Evolutionary conservation across 1,140 invertebrate genomes (phyloP), one percentile per base, ranked within the genome.

Genomic region (Calliphora vicina): DNA sequence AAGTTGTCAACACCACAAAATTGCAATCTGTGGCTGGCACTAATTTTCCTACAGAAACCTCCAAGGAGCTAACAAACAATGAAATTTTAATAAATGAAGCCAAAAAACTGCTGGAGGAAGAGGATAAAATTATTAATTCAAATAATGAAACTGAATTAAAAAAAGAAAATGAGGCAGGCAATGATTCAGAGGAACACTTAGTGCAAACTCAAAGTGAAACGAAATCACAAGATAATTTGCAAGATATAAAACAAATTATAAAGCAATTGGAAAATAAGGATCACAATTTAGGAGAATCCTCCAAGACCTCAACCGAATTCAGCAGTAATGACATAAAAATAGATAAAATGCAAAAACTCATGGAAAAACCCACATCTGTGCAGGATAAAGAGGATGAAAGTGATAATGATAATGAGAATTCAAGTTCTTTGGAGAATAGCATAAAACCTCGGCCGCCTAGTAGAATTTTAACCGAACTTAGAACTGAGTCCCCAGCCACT

Each of bases 41-140:
- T 1, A n/a, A 23, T 67, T 67, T 67, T 25, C 8, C 17, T 67
- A 6, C 20, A 2, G 61, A 67, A 67, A 6, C n/a, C 9, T 67
- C 61, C n/a, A 67, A 67, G n/a, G 61, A 67, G 25, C 25, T 67
- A 23, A 23, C 61, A 4, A 67, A 67, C 61, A 67, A 67, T 67
- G 61, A 67, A 67, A 67, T 67, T 67, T 67, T 67, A 67, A 23
- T 67, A 67, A 20, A 67, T 25, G 61, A 67, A 67, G 61, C 61
- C 9, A 23, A 23, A 25, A 67, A 67, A n/a, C 61, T 57, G 0
- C 6, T 57, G 6, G 50, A 67, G 61, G n/a, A 67, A 6, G 61
- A 67, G 12, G n/a, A 23, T 67, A 67, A 67, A 67, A 67, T 20
- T 6, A 57, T 67, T 23, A 23, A 67, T 9, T 23, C n/a, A 67